These are phyloP conservation scores for Hipparchia semele DNA, from an alignment of 2,888 invertebrate species.

Conservation along the genomic window DNA sequence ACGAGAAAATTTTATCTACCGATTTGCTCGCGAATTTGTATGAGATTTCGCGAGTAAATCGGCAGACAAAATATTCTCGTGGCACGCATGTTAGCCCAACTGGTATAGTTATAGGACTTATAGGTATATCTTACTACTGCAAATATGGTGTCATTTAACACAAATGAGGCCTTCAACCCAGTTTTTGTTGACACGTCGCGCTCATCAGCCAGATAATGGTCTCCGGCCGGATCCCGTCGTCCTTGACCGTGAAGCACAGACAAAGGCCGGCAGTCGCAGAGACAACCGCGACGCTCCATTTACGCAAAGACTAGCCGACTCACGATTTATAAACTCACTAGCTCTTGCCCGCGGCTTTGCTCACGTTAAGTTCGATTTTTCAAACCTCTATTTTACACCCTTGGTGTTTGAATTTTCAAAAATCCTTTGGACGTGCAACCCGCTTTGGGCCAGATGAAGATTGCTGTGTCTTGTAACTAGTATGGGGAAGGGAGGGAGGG, in stretches of 20 bases:
- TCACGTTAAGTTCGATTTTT: no score
- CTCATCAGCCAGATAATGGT: background rate
- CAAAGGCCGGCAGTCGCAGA: background rate
- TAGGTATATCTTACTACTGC: no score
- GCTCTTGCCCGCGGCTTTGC: no score
- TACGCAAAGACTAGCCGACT: background rate
- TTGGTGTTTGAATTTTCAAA: no score
- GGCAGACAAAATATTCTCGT: no score
- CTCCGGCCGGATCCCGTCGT: background rate
- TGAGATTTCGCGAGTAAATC: no score
- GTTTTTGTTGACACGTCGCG: background rate
- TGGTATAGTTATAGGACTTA: no score
- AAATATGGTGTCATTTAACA: background rate
- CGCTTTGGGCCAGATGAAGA: slow-evolving; percentile 94
- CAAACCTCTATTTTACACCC: no score
- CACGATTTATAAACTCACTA: background rate
- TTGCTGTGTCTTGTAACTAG: slow-evolving; percentile 84
- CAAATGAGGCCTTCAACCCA: background rate
- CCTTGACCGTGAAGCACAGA: background rate
- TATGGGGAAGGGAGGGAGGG: no score
- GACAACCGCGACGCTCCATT: background rate
- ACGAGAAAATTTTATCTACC: no score
- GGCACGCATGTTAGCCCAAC: no score
- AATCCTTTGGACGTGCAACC: slow-evolving; percentile 91
- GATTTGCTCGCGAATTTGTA: no score